phyloP scores from a whole-genome alignment of 1,140 invertebrate genomes.

The Thaumetopoea pityocampa region DNA sequence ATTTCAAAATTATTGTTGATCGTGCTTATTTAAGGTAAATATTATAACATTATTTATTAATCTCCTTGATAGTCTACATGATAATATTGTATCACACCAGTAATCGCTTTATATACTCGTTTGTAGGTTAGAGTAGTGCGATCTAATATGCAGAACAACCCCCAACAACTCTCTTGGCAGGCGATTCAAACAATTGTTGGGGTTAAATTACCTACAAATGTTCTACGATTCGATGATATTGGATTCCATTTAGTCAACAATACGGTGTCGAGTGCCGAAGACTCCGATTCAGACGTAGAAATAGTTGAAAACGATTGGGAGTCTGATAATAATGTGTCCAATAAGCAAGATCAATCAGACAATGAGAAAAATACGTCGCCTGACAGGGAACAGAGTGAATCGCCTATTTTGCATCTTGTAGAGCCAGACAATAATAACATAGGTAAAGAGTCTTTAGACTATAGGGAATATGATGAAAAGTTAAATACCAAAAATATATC shows the following conservation, averaged over 20 bases:
- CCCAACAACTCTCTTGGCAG: constrained; percentile 77
- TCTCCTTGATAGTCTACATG: constrained; percentile 20
- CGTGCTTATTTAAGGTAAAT: constrained; percentile 66
- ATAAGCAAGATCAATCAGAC: constrained; percentile 62
- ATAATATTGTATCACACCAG: constrained; percentile 29
- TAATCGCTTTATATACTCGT: constrained; percentile 64
- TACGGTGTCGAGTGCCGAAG: constrained; percentile 60
- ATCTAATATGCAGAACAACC: constrained; percentile 76
- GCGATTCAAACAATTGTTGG: constrained; percentile 75
- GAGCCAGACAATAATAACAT: constrained; percentile 67
- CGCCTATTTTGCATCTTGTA: constrained; percentile 61
- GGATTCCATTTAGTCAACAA: constrained; percentile 70
- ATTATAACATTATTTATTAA: constrained; percentile 32
- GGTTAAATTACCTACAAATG: constrained; percentile 73
- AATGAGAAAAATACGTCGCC: constrained; percentile 58
- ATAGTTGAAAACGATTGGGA: constrained; percentile 74
- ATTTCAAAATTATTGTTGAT: constrained; percentile 46
- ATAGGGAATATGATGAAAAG: constrained; percentile 59
- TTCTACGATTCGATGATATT: constrained; percentile 74
- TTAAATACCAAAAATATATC: constrained; percentile 65
- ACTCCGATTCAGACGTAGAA: constrained; percentile 74
- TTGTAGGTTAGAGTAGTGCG: constrained; percentile 76
- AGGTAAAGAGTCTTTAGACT: constrained; percentile 54
- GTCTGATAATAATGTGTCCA: constrained; percentile 66
- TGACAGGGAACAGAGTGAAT: constrained; percentile 57